These are phyloP conservation scores for Thamnaconus septentrionalis DNA, from an alignment of 2,113 vertebrate genomes.

Conservation along the genomic window DNA sequence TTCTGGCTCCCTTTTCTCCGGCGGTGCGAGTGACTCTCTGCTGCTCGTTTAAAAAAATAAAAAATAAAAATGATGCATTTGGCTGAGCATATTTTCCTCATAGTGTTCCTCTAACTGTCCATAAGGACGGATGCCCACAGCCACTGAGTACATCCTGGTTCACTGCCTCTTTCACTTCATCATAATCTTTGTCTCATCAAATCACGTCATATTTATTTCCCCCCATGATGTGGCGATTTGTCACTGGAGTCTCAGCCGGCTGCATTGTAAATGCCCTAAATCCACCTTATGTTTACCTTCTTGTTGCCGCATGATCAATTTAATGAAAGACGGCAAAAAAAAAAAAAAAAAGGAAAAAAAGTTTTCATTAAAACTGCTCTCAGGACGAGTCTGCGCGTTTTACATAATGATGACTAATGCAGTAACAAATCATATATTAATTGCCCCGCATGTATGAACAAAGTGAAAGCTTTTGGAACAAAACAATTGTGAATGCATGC, in stretches of 20 bases:
- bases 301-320: conserved; percentile 35
- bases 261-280: conserved; percentile 63
- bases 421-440: conserved; percentile 10
- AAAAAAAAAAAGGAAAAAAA: not conserved
- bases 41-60: conserved; percentile 11
- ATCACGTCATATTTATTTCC: conserved; percentile 66
- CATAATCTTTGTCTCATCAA: conserved; percentile 71
- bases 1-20: conserved; percentile 13
- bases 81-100: conserved; percentile 47
- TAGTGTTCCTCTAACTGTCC: conserved; percentile 49
- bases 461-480: conserved; percentile 16
- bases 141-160: conserved; percentile 56
- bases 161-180: conserved; percentile 67
- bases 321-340: not conserved
- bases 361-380: conserved; percentile 13
- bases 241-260: conserved; percentile 57
- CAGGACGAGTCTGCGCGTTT: not conserved
- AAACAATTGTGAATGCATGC: not conserved
- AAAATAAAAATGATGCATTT: conserved; percentile 23
- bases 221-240: conserved; percentile 58
- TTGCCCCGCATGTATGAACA: conserved; percentile 7
- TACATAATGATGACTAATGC: not conserved
- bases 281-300: conserved; percentile 56
- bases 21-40: conserved; percentile 5
- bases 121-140: conserved; percentile 67